Percentiles rank a stretch among this genome's conserved stretches.
Conservation (phyloP, 2,888 invertebrate genomes). For the Euzophera pinguis region DNA sequence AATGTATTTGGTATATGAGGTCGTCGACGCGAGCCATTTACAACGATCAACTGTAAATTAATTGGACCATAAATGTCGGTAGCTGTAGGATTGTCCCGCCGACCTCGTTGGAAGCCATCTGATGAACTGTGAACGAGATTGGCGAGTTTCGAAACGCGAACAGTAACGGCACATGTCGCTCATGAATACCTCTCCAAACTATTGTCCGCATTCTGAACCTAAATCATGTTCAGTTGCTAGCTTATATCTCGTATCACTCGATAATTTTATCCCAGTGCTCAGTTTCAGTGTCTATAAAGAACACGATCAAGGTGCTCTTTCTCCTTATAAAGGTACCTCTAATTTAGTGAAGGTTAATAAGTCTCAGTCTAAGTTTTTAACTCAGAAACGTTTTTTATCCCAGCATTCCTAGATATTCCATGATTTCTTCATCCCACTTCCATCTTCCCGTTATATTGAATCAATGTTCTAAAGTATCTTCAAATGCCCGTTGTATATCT, state of each 20-base stretch:
- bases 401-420: too few relatives aligned
- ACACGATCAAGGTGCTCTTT: too few relatives aligned
- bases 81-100: neutral
- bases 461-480: too few relatives aligned
- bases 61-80: neutral
- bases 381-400: too few relatives aligned
- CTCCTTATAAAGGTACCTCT: too few relatives aligned
- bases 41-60: neutral
- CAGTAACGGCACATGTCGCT: neutral
- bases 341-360: too few relatives aligned
- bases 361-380: too few relatives aligned
- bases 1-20: neutral
- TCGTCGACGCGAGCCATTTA: neutral
- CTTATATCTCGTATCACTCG: neutral
- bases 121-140: neutral
- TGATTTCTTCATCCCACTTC: too few relatives aligned
- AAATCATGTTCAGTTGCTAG: neutral
- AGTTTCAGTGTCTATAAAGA: too few relatives aligned
- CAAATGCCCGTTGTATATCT: too few relatives aligned
- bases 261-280: neutral
- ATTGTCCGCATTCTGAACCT: neutral
- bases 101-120: neutral
- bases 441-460: too few relatives aligned
- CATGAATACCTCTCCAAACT: neutral
- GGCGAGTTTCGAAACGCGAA: neutral